Conservation (phyloP, 2,888 invertebrate genomes). For the Eucriotettix oculatus region DNA sequence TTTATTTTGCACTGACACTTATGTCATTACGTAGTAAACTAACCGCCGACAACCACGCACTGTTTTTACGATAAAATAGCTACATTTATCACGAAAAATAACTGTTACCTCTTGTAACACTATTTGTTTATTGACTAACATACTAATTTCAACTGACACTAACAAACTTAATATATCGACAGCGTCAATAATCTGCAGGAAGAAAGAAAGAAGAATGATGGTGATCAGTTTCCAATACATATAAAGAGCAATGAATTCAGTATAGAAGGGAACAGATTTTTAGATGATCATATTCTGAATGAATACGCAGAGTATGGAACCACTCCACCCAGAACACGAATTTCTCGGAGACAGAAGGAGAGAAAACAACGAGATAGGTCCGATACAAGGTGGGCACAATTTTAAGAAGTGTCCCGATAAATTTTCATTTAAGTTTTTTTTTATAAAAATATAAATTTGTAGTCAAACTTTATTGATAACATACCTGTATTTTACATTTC, state of each 20-base stretch:
- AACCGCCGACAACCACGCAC: no score
- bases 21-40: no score
- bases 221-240: constrained; percentile 1
- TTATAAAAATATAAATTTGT: background rate
- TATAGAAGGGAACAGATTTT: constrained; percentile 5
- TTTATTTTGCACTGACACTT: no score
- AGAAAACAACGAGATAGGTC: constrained; percentile 27
- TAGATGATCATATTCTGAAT: constrained; percentile 15
- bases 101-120: no score
- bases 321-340: constrained; percentile 63
- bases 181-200: background rate
- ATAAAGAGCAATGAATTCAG: constrained; percentile 9
- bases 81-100: no score
- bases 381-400: constrained; percentile 1
- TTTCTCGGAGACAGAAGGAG: constrained; percentile 33
- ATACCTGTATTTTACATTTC: background rate
- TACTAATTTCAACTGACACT: no score
- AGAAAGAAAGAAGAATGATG: background rate
- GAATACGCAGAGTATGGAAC: constrained; percentile 45
- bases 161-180: background rate
- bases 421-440: background rate
- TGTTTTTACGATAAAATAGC: no score
- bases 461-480: background rate
- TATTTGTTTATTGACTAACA: no score
- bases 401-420: background rate